phyloP scores from a whole-genome alignment of 1,140 invertebrate species.

The Drosophila murphyi region DNA sequence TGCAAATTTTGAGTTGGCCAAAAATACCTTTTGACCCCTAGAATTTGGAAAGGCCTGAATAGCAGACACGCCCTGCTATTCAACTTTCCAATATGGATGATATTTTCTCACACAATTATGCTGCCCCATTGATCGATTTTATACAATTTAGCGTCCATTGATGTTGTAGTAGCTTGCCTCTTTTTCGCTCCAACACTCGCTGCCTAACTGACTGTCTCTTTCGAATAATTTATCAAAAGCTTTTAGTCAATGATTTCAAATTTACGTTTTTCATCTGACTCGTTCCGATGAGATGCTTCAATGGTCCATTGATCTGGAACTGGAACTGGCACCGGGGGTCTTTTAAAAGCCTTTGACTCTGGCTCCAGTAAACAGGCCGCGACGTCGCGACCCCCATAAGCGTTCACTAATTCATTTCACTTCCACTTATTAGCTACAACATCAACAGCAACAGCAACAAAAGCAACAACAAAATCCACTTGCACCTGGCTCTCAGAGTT shows the following conservation, averaged over 20 bases:
- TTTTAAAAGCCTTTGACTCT: constrained; percentile 63
- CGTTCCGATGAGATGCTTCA: constrained; percentile 51
- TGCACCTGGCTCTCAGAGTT: constrained; percentile 68
- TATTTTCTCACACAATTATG: constrained; percentile 79
- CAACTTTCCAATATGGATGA: constrained; percentile 65
- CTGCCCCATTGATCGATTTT: constrained; percentile 65
- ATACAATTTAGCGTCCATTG: constrained; percentile 57
- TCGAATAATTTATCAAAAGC: constrained; percentile 78
- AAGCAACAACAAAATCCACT: constrained; percentile 43
- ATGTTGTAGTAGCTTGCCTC: constrained; percentile 47
- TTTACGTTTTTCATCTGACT: constrained; percentile 70
- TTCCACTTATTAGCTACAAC: constrained; percentile 78
- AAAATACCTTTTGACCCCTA: constrained; percentile 67
- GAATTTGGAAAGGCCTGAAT: constrained; percentile 60
- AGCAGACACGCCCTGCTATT: constrained; percentile 64
- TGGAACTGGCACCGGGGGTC: constrained; percentile 32
- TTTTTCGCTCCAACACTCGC: constrained; percentile 8
- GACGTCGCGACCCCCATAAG: constrained; percentile 74
- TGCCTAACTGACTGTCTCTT: constrained; percentile 16
- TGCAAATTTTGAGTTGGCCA: constrained; percentile 50
- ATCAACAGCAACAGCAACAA: constrained; percentile 40
- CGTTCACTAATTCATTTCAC: constrained; percentile 80
- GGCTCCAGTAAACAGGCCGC: constrained; percentile 62
- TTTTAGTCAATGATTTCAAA: constrained; percentile 82
- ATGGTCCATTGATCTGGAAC: constrained; percentile 68